These are phyloP conservation scores for Eupeodes luniger DNA, from an alignment of 2,888 invertebrate species.

Conservation along the genomic window DNA sequence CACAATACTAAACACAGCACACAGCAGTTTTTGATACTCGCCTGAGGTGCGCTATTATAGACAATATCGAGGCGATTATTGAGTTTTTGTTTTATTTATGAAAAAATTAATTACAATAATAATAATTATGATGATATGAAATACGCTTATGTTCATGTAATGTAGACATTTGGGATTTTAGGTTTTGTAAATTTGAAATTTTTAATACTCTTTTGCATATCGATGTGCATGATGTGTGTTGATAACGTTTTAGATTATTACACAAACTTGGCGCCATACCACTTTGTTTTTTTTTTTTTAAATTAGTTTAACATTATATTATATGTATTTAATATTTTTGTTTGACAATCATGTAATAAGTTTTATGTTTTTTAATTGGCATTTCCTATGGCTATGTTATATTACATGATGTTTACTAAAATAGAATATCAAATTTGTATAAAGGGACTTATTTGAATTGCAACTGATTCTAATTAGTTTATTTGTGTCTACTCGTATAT, in stretches of 20 bases:
- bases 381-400: neutral
- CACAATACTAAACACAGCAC: no score
- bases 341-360: slow-evolving; percentile 14
- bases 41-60: slow-evolving; percentile 52
- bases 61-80: slow-evolving; percentile 57
- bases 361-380: slow-evolving; percentile 14
- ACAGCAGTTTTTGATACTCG: neutral
- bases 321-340: neutral
- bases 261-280: neutral
- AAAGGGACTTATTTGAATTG: neutral
- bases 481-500: neutral
- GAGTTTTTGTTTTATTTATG: slow-evolving; percentile 3
- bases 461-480: neutral
- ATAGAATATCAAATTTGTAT: neutral
- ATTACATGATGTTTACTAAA: neutral
- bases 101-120: slow-evolving; percentile 59
- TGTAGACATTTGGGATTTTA: neutral
- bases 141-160: neutral
- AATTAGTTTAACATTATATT: neutral
- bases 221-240: no score
- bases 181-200: neutral
- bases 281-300: neutral
- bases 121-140: slow-evolving; percentile 53
- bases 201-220: no score
- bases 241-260: no score